Percentiles rank a stretch among this genome's conserved stretches.
Evolutionary conservation across 2,113 vertebrate genomes (phyloP).

Genomic region (Thinocorus orbignyianus): DNA sequence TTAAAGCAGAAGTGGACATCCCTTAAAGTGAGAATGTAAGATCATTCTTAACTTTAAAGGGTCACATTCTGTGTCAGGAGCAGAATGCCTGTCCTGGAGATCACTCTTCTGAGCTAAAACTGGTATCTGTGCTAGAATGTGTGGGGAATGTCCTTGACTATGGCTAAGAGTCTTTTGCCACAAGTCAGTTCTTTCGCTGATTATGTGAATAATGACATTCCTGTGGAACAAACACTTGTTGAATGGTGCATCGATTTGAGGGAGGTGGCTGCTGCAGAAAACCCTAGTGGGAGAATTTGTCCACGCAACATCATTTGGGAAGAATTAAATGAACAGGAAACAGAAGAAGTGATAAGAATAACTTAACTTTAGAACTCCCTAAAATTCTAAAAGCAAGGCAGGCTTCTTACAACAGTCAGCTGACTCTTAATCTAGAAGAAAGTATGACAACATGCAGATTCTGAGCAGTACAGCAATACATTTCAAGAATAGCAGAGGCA

Average conservation of each 20-base stretch:
- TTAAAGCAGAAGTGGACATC: neutral
- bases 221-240: neutral
- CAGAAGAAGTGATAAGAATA: neutral
- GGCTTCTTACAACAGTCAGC: neutral
- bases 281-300: neutral
- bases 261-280: neutral
- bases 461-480: neutral
- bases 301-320: neutral
- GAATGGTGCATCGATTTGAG: neutral
- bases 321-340: neutral
- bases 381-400: neutral
- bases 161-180: neutral
- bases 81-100: neutral
- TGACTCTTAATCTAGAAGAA: neutral
- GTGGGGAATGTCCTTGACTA: neutral
- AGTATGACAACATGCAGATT: neutral
- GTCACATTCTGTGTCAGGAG: neutral
- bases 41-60: neutral
- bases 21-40: neutral
- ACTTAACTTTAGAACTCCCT: neutral
- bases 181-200: neutral
- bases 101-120: neutral
- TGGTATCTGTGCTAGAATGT: neutral
- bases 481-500: neutral
- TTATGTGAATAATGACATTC: neutral